A percentile compares a stretch with the other conserved stretches of the same genome.
Evolutionary conservation across 2,797 vertebrate species (phyloP).

Genomic region (Kryptopterus vitreolus): DNA sequence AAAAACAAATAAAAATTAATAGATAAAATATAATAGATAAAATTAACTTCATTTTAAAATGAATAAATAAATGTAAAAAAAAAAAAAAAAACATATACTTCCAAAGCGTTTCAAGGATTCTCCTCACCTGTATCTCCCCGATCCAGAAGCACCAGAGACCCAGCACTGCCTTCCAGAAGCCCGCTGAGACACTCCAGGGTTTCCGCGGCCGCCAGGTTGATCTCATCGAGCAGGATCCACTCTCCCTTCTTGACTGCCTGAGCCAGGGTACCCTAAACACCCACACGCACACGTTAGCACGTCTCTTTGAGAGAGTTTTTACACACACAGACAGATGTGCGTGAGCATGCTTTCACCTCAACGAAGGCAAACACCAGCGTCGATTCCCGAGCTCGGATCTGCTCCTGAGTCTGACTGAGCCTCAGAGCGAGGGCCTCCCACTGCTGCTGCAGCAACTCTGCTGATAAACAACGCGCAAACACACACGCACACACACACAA

Average conservation of each 20-base stretch:
- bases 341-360: slow-evolving; percentile 77
- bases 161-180: slow-evolving; percentile 87
- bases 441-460: slow-evolving; percentile 77
- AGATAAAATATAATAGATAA: too few relatives aligned
- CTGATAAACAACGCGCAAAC: slow-evolving; percentile 56
- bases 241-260: slow-evolving; percentile 94
- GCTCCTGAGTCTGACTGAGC: slow-evolving; percentile 89
- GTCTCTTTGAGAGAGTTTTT: neutral
- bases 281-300: slow-evolving; percentile 24
- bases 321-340: neutral
- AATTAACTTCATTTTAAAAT: too few relatives aligned
- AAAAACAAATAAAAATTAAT: too few relatives aligned
- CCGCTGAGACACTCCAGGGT: slow-evolving; percentile 95
- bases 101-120: neutral
- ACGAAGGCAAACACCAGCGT: slow-evolving; percentile 93
- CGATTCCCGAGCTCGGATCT: slow-evolving; percentile 91
- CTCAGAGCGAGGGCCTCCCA: slow-evolving; percentile 88
- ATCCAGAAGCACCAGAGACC: slow-evolving; percentile 90
- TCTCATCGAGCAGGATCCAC: slow-evolving; percentile 97
- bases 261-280: slow-evolving; percentile 85
- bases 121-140: slow-evolving; percentile 90
- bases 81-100: too few relatives aligned
- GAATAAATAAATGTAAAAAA: too few relatives aligned
- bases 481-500: slow-evolving; percentile 35
- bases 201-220: slow-evolving; percentile 94